These are phyloP conservation scores for Leptodirus hochenwartii DNA, from an alignment of 2,888 invertebrate species.

Conservation along the genomic window DNA sequence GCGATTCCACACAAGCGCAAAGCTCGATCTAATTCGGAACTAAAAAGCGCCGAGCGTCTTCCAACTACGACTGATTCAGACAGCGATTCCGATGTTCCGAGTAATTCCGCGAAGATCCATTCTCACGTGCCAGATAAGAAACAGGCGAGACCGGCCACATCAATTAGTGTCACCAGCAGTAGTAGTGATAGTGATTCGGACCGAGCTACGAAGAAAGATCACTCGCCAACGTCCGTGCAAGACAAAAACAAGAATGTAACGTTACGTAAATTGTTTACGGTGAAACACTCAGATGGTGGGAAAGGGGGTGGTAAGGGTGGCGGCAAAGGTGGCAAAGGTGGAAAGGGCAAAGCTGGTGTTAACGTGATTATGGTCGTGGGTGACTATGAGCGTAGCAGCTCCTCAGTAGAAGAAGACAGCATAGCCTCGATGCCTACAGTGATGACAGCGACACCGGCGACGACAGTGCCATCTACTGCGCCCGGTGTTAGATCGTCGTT, in stretches of 20 bases:
- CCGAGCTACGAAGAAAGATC: constrained; percentile 5
- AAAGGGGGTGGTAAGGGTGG: constrained; percentile 52
- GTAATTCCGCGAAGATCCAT: constrained; percentile 11
- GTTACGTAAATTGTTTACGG: constrained; percentile 42
- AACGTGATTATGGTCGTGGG: constrained; percentile 44
- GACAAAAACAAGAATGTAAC: constrained; percentile 57
- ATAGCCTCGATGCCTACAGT: constrained; percentile 18
- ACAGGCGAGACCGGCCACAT: constrained; percentile 15
- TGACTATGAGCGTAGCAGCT: constrained; percentile 28
- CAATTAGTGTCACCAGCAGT: constrained; percentile 15
- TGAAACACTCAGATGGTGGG: constrained; percentile 38
- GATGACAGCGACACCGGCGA: constrained; percentile 20
- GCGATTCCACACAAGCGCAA: constrained; percentile 22
- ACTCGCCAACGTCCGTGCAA: constrained; percentile 22
- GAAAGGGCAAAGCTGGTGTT: constrained; percentile 48
- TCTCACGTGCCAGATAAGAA: constrained; percentile 11
- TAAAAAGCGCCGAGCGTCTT: constrained; percentile 18
- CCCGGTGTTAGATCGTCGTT: constrained; percentile 8
- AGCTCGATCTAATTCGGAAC: constrained; percentile 26
- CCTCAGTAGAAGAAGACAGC: constrained; percentile 25
- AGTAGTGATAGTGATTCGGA: constrained; percentile 15
- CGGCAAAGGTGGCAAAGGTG: constrained; percentile 43
- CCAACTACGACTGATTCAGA: constrained; percentile 26
- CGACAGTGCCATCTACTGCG: constrained; percentile 10
- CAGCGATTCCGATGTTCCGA: constrained; percentile 18